These are phyloP conservation scores for Shinisaurus crocodilurus DNA, from an alignment of 2,113 vertebrate genomes.

Conservation along the genomic window DNA sequence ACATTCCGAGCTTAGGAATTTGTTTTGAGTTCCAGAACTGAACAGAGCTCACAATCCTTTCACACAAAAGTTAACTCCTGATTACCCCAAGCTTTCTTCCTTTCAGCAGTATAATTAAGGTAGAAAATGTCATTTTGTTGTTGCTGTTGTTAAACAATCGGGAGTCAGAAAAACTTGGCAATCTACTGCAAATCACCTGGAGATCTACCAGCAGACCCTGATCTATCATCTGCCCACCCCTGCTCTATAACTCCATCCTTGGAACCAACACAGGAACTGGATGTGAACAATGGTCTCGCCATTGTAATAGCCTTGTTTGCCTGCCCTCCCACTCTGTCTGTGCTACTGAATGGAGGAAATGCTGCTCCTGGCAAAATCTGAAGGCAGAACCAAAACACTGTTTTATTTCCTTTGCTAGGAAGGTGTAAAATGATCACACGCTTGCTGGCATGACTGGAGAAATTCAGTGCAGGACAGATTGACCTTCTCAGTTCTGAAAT, in stretches of 20 bases:
- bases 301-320: not conserved
- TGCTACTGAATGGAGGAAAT: accelerated
- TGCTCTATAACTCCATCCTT: not conserved
- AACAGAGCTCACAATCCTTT: too few relatives aligned
- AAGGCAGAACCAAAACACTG: not conserved
- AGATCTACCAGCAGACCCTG: not conserved
- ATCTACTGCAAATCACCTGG: not conserved
- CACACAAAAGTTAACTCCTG: too few relatives aligned
- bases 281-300: not conserved
- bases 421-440: not conserved
- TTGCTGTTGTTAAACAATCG: too few relatives aligned
- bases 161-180: too few relatives aligned
- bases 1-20: too few relatives aligned
- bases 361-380: accelerated
- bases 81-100: too few relatives aligned
- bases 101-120: too few relatives aligned
- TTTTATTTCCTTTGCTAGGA: slow-evolving; percentile 51
- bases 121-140: too few relatives aligned
- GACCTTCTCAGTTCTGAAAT: not conserved
- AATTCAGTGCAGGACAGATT: not conserved
- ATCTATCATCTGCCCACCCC: not conserved
- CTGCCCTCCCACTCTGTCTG: not conserved
- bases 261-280: not conserved
- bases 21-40: too few relatives aligned
- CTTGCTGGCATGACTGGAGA: not conserved